These are phyloP conservation scores for Stichodactyla helianthus DNA, from an alignment of 64 coral and sea anemone genomes.

Conservation along the genomic window DNA sequence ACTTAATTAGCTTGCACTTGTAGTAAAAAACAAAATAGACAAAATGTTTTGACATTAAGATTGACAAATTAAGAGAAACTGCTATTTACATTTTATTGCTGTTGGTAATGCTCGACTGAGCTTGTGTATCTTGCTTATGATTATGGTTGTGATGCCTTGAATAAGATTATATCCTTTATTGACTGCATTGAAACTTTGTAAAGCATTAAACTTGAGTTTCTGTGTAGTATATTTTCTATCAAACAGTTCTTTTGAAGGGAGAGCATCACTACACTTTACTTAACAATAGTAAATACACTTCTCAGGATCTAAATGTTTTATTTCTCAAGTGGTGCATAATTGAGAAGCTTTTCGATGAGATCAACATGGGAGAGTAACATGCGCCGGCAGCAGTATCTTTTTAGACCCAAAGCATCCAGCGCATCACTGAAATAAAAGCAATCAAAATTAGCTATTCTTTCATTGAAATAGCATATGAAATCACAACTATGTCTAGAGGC, in stretches of 20 bases:
- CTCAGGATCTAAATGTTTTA: not conserved
- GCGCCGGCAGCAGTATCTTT: constrained; percentile 92
- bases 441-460: not conserved
- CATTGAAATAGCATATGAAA: not conserved
- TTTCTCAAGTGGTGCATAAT: constrained; percentile 97
- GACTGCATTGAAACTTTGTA: not conserved
- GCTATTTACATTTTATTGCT: too few relatives aligned
- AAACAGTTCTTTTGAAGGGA: too few relatives aligned
- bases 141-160: too few relatives aligned
- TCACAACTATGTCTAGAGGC: too few relatives aligned
- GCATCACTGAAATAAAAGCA: constrained; percentile 70
- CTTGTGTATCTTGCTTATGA: too few relatives aligned
- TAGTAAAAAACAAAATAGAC: too few relatives aligned
- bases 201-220: not conserved
- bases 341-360: constrained; percentile 95
- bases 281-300: not conserved
- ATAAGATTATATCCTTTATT: too few relatives aligned
- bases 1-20: too few relatives aligned
- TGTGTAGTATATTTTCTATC: not conserved
- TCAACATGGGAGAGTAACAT: constrained; percentile 99
- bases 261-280: not conserved
- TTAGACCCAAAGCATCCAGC: constrained; percentile 88
- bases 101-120: too few relatives aligned
- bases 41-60: too few relatives aligned
- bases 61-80: too few relatives aligned